Base-by-base conservation (phyloP, 2,888 invertebrate genomes). In the Diachrysia chrysitis region DNA sequence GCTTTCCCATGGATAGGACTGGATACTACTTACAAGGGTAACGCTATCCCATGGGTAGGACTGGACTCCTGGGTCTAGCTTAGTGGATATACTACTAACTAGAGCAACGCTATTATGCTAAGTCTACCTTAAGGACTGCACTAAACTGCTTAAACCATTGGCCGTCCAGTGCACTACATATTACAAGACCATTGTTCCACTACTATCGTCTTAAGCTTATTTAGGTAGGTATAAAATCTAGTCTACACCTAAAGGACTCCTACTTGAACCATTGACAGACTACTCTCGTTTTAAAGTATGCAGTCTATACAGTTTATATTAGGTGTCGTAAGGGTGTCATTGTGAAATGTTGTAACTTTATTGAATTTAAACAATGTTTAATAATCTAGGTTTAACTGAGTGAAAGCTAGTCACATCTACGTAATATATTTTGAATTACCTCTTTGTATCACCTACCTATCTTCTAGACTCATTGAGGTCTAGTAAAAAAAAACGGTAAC, bases 401-500 rank as follows among this genome's bases (percentile, higher is more conserved):
- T 12, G 37, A 37, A 25, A 25, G 2, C n/a, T n/a, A n/a, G n/a
- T n/a, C n/a, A n/a, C n/a, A n/a, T n/a, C 25, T 25, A 25, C 25
- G 25, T 25, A 25, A 25, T n/a, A n/a, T n/a, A n/a, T n/a, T n/a
- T n/a, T n/a, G n/a, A n/a, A n/a, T n/a, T n/a, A n/a, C n/a, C n/a
- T n/a, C n/a, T n/a, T n/a, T n/a, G n/a, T n/a, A n/a, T n/a, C n/a
- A n/a, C n/a, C 4, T 37, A 32, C 5, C 3, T 16, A 37, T 37
- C 16, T 14, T 2, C 14, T 0, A 37, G 5, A 3, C 2, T 37
- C 37, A n/a, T 2, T 1, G 10, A 42, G 0, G 7, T 42, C n/a
- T 16, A 3, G 29, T 19, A 32, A 60, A 32, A 4, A 48, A 51
- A 54, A 46, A 56, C n/a, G 57, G 59, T 55, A 63, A 32, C 23